phyloP scores from a whole-genome alignment of 2,113 vertebrate genomes.

The Tetraodon nigroviridis region DNA sequence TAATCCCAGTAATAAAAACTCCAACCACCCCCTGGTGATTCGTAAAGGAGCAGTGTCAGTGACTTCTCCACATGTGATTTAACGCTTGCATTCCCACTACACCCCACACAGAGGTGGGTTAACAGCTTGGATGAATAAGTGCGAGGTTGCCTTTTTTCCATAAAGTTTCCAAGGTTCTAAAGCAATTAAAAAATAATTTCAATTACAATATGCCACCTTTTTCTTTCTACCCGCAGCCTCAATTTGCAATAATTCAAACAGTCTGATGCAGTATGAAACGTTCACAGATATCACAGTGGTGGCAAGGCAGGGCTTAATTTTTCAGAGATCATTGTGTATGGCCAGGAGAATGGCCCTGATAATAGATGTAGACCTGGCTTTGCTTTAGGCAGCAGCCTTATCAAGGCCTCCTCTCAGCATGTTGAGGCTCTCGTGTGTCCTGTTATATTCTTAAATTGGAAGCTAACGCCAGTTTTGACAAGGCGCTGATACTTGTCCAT shows the following conservation, averaged over 20 bases:
- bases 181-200: conserved; percentile 55
- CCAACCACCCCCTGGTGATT: conserved; percentile 29
- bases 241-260: conserved; percentile 39
- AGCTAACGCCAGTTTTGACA: conserved; percentile 37
- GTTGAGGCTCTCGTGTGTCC: conserved; percentile 39
- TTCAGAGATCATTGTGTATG: not conserved
- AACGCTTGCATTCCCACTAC: conserved; percentile 36
- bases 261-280: conserved; percentile 14
- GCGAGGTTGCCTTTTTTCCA: conserved; percentile 36
- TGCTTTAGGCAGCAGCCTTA: conserved; percentile 9
- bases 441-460: conserved; percentile 36
- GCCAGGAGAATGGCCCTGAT: conserved; percentile 7
- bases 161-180: conserved; percentile 29
- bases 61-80: conserved; percentile 21
- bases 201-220: conserved; percentile 54
- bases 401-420: conserved; percentile 33
- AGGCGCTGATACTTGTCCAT: conserved; percentile 51
- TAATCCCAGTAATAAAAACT: conserved; percentile 6
- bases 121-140: conserved; percentile 47
- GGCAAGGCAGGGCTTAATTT: conserved; percentile 43
- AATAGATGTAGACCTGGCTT: conserved; percentile 18
- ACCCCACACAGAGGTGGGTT: conserved; percentile 46
- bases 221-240: conserved; percentile 26
- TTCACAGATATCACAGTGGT: conserved; percentile 27
- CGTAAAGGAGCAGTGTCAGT: conserved; percentile 40